phyloP scores from a whole-genome alignment of 2,113 vertebrate genomes.

The Brachyhypopomus gauderio region DNA sequence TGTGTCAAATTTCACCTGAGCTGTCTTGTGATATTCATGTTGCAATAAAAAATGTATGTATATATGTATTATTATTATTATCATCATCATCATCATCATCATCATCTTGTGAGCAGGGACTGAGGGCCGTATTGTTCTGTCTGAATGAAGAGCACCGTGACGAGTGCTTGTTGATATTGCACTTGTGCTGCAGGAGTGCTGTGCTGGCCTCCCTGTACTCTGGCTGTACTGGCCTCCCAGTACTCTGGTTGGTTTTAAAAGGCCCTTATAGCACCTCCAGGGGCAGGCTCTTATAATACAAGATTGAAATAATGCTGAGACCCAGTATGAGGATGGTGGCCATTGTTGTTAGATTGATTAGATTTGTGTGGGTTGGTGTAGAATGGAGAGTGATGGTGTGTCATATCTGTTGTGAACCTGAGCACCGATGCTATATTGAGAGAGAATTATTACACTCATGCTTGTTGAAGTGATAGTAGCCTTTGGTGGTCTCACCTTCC shows the following conservation, averaged over 20 bases:
- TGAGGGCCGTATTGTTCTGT: conserved; percentile 18
- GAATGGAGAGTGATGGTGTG: background rate
- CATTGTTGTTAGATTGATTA: background rate
- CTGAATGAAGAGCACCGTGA: conserved; percentile 20
- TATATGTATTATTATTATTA: too few relatives aligned
- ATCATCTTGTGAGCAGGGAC: conserved; percentile 27
- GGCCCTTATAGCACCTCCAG: background rate
- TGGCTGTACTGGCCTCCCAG: conserved; percentile 1
- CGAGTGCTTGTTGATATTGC: conserved; percentile 29
- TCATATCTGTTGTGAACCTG: background rate
- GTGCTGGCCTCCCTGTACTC: conserved; percentile 33
- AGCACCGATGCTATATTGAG: background rate
- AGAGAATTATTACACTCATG: background rate
- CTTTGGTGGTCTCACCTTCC: background rate
- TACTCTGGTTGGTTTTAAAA: background rate
- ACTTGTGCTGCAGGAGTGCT: conserved; percentile 42
- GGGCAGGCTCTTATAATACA: background rate
- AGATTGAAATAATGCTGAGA: background rate
- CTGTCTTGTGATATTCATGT: too few relatives aligned
- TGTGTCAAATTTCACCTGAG: too few relatives aligned
- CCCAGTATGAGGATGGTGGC: background rate
- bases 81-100: background rate
- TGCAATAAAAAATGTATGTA: too few relatives aligned
- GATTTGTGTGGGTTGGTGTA: background rate
- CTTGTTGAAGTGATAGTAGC: background rate